phyloP scores from a whole-genome alignment of 2,888 invertebrate species.

The Cotesia congregata region DNA sequence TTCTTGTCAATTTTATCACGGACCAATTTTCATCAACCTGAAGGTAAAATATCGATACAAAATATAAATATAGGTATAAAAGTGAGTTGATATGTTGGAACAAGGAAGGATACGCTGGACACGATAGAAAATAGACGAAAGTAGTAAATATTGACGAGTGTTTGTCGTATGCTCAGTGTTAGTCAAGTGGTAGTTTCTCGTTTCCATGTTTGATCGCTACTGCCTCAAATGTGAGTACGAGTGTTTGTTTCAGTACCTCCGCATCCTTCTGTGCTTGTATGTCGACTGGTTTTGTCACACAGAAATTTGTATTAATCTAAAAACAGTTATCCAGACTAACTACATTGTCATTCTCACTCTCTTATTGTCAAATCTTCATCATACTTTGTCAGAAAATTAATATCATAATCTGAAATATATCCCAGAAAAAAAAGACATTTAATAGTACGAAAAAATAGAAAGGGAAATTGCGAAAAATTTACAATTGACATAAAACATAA shows the following conservation, averaged over 20 bases:
- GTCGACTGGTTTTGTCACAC: neutral
- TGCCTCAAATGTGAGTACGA: constrained; percentile 13
- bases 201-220: constrained; percentile 34
- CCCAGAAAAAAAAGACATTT: no score
- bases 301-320: neutral
- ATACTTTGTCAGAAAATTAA: no score
- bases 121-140: constrained; percentile 12
- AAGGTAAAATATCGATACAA: neutral
- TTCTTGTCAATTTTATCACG: no score
- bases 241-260: neutral
- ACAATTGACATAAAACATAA: no score
- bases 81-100: no score
- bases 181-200: constrained; percentile 40
- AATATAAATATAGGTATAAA: no score
- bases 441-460: no score
- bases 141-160: constrained; percentile 43
- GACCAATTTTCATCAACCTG: neutral
- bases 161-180: constrained; percentile 52
- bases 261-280: constrained; percentile 15
- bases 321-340: neutral
- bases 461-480: no score
- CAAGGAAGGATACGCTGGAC: constrained; percentile 38
- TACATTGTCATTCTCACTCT: neutral
- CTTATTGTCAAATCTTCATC: neutral
- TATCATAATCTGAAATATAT: no score